Percentiles rank a stretch among this genome's conserved stretches.
Evolutionary conservation across 2,797 vertebrate genomes (phyloP).

Genomic region (Hyperoplus lanceolatus): DNA sequence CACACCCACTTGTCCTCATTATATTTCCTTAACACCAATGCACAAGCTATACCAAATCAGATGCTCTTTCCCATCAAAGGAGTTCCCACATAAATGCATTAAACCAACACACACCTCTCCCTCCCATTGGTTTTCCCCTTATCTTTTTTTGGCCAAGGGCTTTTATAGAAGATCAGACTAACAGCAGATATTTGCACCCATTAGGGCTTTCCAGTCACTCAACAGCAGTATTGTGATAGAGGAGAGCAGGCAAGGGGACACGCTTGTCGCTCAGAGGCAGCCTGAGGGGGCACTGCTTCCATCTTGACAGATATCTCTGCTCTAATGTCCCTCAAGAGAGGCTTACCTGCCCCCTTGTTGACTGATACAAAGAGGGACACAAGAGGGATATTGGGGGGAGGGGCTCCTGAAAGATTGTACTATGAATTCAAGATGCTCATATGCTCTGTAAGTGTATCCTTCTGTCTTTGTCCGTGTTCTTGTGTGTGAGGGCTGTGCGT

Average conservation of each 20-base stretch:
- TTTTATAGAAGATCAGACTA: conserved; percentile 63
- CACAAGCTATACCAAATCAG: conserved; percentile 46
- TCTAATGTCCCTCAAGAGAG: conserved; percentile 74
- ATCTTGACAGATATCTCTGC: conserved; percentile 75
- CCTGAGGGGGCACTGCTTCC: conserved; percentile 66
- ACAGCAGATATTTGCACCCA: conserved; percentile 69
- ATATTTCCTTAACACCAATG: conserved; percentile 64
- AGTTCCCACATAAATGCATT: conserved; percentile 35
- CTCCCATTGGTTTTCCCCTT: conserved; percentile 10
- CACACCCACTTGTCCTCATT: conserved; percentile 66
- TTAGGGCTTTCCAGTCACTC: conserved; percentile 77
- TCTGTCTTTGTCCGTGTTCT: conserved; percentile 1
- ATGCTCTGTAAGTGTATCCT: conserved; percentile 24
- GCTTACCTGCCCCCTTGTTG: conserved; percentile 56
- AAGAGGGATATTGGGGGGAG: conserved; percentile 4
- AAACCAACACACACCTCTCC: conserved; percentile 29
- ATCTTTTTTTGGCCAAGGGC: conserved; percentile 42
- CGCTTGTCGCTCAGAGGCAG: conserved; percentile 72
- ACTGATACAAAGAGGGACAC: conserved; percentile 60
- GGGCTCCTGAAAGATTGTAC: conserved; percentile 35
- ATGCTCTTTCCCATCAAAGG: conserved; percentile 64
- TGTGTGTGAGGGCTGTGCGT: background rate
- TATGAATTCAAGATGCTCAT: conserved; percentile 24
- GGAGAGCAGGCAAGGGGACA: conserved; percentile 68
- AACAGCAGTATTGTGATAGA: conserved; percentile 72